Base-by-base conservation (phyloP, 2,888 invertebrate species). In the Aricia artaxerxes region DNA sequence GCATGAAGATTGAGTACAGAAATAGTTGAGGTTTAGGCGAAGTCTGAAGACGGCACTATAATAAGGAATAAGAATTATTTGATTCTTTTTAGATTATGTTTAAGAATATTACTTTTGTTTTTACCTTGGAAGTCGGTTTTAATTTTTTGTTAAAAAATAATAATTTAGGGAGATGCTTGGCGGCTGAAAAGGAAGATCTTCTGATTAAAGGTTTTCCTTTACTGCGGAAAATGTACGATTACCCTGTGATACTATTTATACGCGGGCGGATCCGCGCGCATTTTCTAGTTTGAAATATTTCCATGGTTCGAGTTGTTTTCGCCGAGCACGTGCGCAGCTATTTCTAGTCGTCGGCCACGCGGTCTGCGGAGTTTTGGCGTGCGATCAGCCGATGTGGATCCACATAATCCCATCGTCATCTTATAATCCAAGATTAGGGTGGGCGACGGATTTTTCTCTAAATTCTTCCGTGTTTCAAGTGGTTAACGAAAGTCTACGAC, bases 251-350 rank as follows among this genome's bases (percentile, higher is more conserved):
- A 7, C 7, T n/a, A 6, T 61, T 61, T 24, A 24, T 2, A 7
- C 24, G 7, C 24, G 7, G 2, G 2, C 24, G 61, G 24, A 64
- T 24, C 31, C 1, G 64, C 11, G 31, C 9, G 7, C 4, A 24
- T 24, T 9, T 7, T 24, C 60, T 61, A 24, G 11, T 64, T 1
- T 31, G 2, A 64, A 64, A 64, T 64, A 64, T 64, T 64, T 64
- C 31, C 64, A 64, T 11, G 64, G 11, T 11, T 64, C 4, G 24
- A 11, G 64, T 64, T 31, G 64, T 64, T 64, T 64, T 24, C 64
- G 64, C 31, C 31, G 75, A 53, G 49, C 75, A 75, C 75, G 75
- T 75, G 49, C 44, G 44, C 6, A 9, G 75, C 75, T 75, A 75
- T 75, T 75, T 75, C 31, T 75, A 53, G 49, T 13, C 44, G 49